Base-by-base conservation (phyloP, 2,113 vertebrate genomes). In the Machaerirhynchus nigripectus region DNA sequence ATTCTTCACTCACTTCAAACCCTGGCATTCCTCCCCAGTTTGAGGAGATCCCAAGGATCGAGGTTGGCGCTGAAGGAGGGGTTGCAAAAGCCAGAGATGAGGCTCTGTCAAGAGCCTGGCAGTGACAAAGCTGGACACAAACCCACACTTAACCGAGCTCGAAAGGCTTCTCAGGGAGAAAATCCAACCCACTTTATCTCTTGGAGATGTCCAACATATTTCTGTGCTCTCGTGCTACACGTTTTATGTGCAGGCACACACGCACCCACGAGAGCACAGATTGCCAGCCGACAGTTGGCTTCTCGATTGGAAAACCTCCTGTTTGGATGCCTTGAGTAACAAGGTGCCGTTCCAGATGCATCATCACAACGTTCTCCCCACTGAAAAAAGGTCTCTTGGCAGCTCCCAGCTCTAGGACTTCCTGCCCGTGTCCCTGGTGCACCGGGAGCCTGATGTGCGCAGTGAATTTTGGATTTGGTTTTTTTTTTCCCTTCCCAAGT, bases 221-320 rank as follows among this genome's bases (percentile, higher is more conserved):
- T 64, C 68, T 37, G 28, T 20, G 53, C 22, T 4, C 28, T 30
- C 1, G 0, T 10, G 15, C 17, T n/a, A 0, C 24, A 3, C 11
- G 55, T 42, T 85, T 79, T 8, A 24, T 30, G 30, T 37, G 69
- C 90, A 87, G 77, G 35, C 50, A 67, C 17, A 46, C 35, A 7
- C 44, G 9, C 30, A 15, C 8, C 14, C 60, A 35, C 0, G 4
- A 37, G 46, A 87, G 55, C 60, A 33, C 19, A 17, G 27, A 20
- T 2, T 57, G 46, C 61, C 73, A 69, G 42, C n/a, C 1, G 0
- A 30, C 37, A 27, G 26, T 15, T 84, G 69, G 52, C 65, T 87
- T 24, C 53, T 17, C 18, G 84, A 57, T 4, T 53, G 80, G 37
- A 82, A 91, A 94, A 85, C 2, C 23, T 64, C 44, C 15, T 33